Base-by-base conservation (phyloP, 1,140 invertebrate species). In the Diabrotica virgifera region DNA sequence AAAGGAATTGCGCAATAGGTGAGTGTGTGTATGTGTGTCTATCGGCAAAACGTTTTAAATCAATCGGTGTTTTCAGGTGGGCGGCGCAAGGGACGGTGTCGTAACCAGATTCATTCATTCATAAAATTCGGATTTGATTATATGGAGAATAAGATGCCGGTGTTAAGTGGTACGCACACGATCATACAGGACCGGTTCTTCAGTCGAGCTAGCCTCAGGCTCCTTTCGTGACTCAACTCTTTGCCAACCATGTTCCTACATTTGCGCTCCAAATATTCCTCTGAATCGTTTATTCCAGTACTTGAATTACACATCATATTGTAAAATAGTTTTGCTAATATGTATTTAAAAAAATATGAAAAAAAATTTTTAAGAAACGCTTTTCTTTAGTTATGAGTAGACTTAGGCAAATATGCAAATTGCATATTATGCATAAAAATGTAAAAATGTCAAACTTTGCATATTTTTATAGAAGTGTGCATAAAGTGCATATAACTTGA, bases 81-180 rank as follows among this genome's bases (percentile, higher is more conserved):
- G 40, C 40, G 40, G 40, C 5, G 40, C 40, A 46, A n/a, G 40
- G 40, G n/a, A 46, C n/a, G 40, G 40, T 46, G 40, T 24, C 4
- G 24, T 46, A 46, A 46, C 40, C 40, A 46, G 40, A 46, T 46
- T 46, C 40, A 46, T 46, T 46, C 40, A 46, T 46, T 46, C 40
- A 46, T 46, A 46, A 46, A 46, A 46, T 46, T 46, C 40, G 40
- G 8, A 46, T 46, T 46, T 46, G 40, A 46, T 46, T 46, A 46
- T 46, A 46, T n/a, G 40, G 40, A 46, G n/a, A 46, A 46, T 46
- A 46, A 46, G 40, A 46, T 46, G 40, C 40, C 40, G 40, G 40
- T 46, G 40, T n/a, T 46, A 46, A 46, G 40, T 46, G 40, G 40
- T 46, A 46, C 40, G n/a, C 40, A 46, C 40, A 46, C 40, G 40